phyloP scores from a whole-genome alignment of 2,113 vertebrate species.

The Tychaedon coryphoeus region DNA sequence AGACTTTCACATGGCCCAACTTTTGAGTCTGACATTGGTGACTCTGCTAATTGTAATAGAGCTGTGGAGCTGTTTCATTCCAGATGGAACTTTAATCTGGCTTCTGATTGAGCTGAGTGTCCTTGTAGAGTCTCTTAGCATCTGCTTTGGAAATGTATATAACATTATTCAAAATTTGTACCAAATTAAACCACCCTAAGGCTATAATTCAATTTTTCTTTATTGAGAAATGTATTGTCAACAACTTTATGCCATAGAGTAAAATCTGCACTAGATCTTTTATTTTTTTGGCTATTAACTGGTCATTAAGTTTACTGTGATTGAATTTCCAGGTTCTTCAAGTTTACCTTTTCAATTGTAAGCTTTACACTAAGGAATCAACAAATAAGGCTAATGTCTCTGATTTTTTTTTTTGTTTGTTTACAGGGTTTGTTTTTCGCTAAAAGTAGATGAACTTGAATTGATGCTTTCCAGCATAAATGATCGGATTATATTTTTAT shows the following conservation, averaged over 20 bases:
- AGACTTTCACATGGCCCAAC: constrained; percentile 9
- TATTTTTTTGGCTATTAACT: constrained; percentile 57
- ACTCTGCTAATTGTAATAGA: constrained; percentile 74
- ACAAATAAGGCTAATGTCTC: not conserved
- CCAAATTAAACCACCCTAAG: constrained; percentile 76
- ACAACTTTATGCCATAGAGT: constrained; percentile 60
- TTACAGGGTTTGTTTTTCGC: accelerated
- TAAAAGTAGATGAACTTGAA: not conserved
- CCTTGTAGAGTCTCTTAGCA: constrained; percentile 79
- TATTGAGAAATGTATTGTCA: constrained; percentile 74
- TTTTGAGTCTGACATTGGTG: constrained; percentile 65
- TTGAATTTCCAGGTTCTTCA: constrained; percentile 29
- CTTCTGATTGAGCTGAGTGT: constrained; percentile 76
- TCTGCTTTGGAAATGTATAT: constrained; percentile 79
- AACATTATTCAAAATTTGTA: constrained; percentile 82
- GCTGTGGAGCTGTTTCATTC: constrained; percentile 68
- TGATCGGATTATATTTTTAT: not conserved
- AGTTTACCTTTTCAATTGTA: not conserved
- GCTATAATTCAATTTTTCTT: constrained; percentile 77
- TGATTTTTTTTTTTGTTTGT: not conserved
- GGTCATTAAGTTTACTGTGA: constrained; percentile 20
- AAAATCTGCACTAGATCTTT: constrained; percentile 44
- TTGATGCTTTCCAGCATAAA: not conserved
- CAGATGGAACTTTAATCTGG: constrained; percentile 81
- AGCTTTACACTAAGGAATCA: constrained; percentile 3